Conservation (phyloP, 2,888 invertebrate genomes). For the Coleophora flavipennella region DNA sequence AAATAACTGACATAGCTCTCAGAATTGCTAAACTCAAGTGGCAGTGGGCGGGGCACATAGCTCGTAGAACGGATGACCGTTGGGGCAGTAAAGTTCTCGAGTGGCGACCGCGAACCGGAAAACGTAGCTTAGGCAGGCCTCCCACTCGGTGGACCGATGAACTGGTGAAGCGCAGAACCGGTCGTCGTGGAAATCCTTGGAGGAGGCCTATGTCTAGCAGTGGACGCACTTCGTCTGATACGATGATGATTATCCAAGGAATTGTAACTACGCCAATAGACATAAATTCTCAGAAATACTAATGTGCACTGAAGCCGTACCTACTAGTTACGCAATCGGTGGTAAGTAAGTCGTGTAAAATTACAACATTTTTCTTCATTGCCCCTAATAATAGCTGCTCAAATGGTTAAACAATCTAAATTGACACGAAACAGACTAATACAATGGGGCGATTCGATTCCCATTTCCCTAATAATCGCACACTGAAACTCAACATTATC, state of each 20-base stretch:
- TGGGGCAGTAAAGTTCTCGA: no score
- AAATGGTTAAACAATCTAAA: constrained; percentile 1
- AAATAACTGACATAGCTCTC: neutral
- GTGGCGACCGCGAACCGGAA: no score
- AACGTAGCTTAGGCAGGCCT: no score
- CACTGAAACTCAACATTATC: constrained; percentile 65
- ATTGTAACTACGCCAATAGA: constrained; percentile 51
- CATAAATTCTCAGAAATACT: constrained; percentile 55
- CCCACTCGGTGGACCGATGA: no score
- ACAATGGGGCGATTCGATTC: constrained; percentile 38
- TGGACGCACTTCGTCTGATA: no score
- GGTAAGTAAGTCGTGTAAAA: constrained; percentile 48
- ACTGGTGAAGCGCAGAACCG: no score
- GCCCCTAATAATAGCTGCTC: no score
- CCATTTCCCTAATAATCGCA: constrained; percentile 52
- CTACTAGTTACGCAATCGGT: constrained; percentile 43
- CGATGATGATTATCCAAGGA: constrained; percentile 52
- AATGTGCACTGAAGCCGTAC: constrained; percentile 54
- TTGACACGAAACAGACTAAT: constrained; percentile 41
- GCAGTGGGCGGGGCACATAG: no score
- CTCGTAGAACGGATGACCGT: no score
- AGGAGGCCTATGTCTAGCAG: no score
- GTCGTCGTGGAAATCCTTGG: no score
- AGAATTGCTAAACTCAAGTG: no score
- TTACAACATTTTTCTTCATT: constrained; percentile 33